Percentiles rank a stretch among this genome's conserved stretches.
These are phyloP conservation scores for Agrochola circellaris DNA, from an alignment of 2,888 invertebrate genomes.

Conservation along the genomic window DNA sequence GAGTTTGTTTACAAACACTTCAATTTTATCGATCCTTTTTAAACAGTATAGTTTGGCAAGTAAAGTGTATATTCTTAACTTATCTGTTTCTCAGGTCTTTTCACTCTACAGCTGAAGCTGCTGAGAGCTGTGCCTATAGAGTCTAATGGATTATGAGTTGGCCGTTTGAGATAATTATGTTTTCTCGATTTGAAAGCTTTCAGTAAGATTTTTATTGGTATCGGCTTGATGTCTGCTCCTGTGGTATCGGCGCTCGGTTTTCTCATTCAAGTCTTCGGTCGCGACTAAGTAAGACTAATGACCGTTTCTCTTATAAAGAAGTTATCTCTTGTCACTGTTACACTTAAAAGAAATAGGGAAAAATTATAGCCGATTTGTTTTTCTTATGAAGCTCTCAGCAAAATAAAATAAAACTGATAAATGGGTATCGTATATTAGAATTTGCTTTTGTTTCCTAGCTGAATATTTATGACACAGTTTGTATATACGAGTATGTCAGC, in stretches of 20 bases:
- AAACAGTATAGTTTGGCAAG: not conserved
- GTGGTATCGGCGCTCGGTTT: not conserved
- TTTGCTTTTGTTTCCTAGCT: constrained; percentile 11
- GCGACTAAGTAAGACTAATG: constrained; percentile 33
- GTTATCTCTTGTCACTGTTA: constrained; percentile 25
- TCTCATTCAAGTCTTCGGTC: not conserved
- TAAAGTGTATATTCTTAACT: not conserved
- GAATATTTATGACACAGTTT: constrained; percentile 14
- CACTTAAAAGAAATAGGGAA: constrained; percentile 34
- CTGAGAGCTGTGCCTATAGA: too few species aligned
- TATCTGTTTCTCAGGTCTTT: not conserved
- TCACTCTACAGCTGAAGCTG: too few species aligned
- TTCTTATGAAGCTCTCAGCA: constrained; percentile 21
- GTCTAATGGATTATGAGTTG: not conserved
- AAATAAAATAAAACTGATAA: constrained; percentile 45
- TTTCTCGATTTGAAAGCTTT: not conserved
- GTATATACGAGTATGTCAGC: not conserved
- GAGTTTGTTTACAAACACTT: constrained; percentile 12
- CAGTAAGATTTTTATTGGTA: not conserved
- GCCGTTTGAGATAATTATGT: not conserved
- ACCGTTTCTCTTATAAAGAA: constrained; percentile 17
- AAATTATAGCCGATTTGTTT: constrained; percentile 38
- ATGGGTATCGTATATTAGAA: constrained; percentile 39
- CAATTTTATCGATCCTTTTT: not conserved
- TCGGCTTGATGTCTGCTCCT: not conserved